Conservation (phyloP, 2,888 invertebrate genomes). For the Drosophila mettleri region DNA sequence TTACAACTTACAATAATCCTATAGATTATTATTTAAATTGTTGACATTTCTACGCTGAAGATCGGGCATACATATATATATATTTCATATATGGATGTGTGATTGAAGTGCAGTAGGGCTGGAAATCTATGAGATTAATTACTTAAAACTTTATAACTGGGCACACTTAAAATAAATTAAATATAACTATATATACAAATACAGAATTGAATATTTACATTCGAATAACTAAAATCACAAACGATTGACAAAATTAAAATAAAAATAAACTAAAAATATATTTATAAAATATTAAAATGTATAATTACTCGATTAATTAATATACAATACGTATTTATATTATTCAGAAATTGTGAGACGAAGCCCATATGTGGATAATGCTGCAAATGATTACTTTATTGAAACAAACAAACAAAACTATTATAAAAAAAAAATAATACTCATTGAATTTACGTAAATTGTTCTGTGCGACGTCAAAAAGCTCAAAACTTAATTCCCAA, state of each 20-base stretch:
- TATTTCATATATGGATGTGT: slow-evolving; percentile 23
- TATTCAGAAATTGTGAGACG: slow-evolving; percentile 51
- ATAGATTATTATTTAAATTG: not conserved
- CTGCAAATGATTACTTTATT: slow-evolving; percentile 80
- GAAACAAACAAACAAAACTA: slow-evolving; percentile 42
- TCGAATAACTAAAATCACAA: slow-evolving; percentile 32
- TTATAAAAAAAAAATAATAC: slow-evolving; percentile 26
- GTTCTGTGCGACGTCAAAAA: slow-evolving; percentile 17
- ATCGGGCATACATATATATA: slow-evolving; percentile 19
- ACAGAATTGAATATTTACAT: slow-evolving; percentile 62
- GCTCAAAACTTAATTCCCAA: slow-evolving; percentile 36
- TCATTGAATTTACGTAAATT: slow-evolving; percentile 37
- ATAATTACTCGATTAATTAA: slow-evolving; percentile 46
- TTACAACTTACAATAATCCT: not conserved
- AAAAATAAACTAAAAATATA: slow-evolving; percentile 34
- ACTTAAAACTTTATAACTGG: slow-evolving; percentile 69
- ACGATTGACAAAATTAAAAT: slow-evolving; percentile 38
- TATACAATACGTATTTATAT: slow-evolving; percentile 44
- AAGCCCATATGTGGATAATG: slow-evolving; percentile 66
- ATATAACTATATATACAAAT: slow-evolving; percentile 36
- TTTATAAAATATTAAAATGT: slow-evolving; percentile 43
- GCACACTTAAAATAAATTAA: slow-evolving; percentile 61
- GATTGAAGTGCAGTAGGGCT: slow-evolving; percentile 30
- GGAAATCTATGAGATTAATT: slow-evolving; percentile 75
- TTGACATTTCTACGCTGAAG: slow-evolving; percentile 8